phyloP scores from a whole-genome alignment of 2,113 vertebrate species.

The Poeciliopsis prolifica region DNA sequence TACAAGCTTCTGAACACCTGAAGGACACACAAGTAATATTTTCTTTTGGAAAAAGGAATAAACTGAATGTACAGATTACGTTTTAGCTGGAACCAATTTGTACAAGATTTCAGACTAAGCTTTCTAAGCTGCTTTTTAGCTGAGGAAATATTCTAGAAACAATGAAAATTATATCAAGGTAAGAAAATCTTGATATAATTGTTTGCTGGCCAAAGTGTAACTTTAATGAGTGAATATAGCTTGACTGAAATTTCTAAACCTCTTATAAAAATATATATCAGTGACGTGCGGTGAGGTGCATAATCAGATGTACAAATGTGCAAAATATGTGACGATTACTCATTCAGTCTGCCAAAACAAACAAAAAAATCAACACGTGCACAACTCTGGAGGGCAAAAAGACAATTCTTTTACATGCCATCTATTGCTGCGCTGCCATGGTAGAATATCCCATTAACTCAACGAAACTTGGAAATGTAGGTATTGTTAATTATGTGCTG shows the following conservation, averaged over 20 bases:
- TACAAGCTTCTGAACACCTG: conserved; percentile 1
- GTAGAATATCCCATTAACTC: too few relatives aligned
- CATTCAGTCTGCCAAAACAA: too few relatives aligned
- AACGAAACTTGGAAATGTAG: too few relatives aligned
- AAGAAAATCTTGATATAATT: conserved; percentile 26
- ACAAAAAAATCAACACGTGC: too few relatives aligned
- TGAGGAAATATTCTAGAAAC: conserved; percentile 5
- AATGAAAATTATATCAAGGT: not conserved
- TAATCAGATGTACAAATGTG: too few relatives aligned
- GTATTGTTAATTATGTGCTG: too few relatives aligned
- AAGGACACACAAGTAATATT: conserved; percentile 7
- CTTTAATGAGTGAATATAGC: conserved; percentile 32
- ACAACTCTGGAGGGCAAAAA: too few relatives aligned
- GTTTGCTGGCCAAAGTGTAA: conserved; percentile 51
- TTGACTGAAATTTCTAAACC: conserved; percentile 42
- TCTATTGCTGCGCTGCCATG: too few relatives aligned
- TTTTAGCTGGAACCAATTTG: conserved; percentile 28
- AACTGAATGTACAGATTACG: conserved; percentile 12
- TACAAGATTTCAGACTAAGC: conserved; percentile 7
- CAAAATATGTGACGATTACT: too few relatives aligned
- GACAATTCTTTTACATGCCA: too few relatives aligned
- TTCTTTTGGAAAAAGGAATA: conserved; percentile 3
- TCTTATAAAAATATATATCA: not conserved
- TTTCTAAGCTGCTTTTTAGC: conserved; percentile 23
- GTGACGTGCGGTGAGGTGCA: too few relatives aligned